phyloP scores from a whole-genome alignment of 2,797 vertebrate species.

The Apodemus agrarius region DNA sequence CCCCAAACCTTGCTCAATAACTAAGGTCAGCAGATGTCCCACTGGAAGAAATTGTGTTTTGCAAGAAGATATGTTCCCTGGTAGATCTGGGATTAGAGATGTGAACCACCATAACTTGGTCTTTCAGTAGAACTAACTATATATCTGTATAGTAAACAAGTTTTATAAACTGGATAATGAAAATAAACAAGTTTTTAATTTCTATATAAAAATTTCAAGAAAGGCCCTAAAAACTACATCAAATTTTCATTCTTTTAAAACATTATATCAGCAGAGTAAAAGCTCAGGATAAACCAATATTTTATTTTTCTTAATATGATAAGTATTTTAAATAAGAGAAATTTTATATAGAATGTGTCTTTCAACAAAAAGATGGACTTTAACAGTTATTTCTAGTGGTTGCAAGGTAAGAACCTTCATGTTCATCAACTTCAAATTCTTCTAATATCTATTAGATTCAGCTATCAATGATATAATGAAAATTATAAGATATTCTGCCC shows the following conservation, averaged over 20 bases:
- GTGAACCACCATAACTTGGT: not conserved
- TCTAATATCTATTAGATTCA: not conserved
- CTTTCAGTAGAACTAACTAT: not conserved
- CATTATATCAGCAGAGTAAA: not conserved
- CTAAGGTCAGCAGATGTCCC: too few species aligned
- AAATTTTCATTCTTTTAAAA: not conserved
- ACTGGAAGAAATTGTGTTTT: too few species aligned
- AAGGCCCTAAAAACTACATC: not conserved
- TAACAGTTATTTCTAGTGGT: not conserved
- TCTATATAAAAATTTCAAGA: not conserved
- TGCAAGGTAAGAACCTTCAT: not conserved
- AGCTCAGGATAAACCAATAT: not conserved
- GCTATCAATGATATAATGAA: not conserved
- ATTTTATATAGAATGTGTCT: not conserved
- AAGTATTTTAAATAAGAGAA: not conserved
- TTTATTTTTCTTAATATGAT: not conserved
- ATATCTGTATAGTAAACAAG: not conserved
- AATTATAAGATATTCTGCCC: not conserved
- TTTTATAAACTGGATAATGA: not conserved
- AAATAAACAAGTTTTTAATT: not conserved
- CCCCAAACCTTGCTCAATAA: not conserved
- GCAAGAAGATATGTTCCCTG: not conserved
- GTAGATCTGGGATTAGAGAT: not conserved
- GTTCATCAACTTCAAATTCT: not conserved
- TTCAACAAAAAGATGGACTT: not conserved